phyloP scores from a whole-genome alignment of 2,888 invertebrate species.

The Malacosoma neustria region DNA sequence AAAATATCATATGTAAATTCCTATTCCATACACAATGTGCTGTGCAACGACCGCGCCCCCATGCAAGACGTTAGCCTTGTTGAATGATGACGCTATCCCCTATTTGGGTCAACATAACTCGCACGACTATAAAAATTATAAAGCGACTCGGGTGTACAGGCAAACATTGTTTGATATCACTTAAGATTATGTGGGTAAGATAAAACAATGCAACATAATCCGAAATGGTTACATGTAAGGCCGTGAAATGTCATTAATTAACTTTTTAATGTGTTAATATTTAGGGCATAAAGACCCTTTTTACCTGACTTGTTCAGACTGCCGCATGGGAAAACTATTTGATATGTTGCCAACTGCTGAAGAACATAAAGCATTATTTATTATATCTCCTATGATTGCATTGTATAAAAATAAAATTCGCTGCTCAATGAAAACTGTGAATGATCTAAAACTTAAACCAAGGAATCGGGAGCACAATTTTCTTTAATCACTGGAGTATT shows the following conservation, averaged over 20 bases:
- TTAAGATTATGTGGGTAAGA: neutral
- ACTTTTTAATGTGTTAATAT: no score
- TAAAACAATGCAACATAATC: neutral
- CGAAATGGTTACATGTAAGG: no score
- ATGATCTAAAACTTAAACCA: neutral
- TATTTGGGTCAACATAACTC: constrained; percentile 65
- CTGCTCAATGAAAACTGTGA: neutral
- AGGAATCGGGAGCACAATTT: no score
- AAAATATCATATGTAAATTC: no score
- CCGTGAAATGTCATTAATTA: no score
- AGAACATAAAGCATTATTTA: constrained; percentile 16
- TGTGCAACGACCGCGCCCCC: constrained; percentile 44
- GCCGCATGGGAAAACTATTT: constrained; percentile 22
- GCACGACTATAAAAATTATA: constrained; percentile 50
- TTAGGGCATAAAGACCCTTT: no score
- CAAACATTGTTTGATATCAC: neutral
- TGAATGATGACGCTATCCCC: constrained; percentile 52
- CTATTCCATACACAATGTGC: no score
- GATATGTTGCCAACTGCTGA: constrained; percentile 25
- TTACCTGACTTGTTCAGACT: no score
- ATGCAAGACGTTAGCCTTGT: constrained; percentile 34
- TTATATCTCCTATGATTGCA: constrained; percentile 4
- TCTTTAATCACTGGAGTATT: no score
- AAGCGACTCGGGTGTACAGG: constrained; percentile 9
- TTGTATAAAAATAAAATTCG: neutral